Evolutionary conservation across 2,888 invertebrate genomes (phyloP), one percentile per base, ranked within the genome.

Genomic region (Diogma glabrata): DNA sequence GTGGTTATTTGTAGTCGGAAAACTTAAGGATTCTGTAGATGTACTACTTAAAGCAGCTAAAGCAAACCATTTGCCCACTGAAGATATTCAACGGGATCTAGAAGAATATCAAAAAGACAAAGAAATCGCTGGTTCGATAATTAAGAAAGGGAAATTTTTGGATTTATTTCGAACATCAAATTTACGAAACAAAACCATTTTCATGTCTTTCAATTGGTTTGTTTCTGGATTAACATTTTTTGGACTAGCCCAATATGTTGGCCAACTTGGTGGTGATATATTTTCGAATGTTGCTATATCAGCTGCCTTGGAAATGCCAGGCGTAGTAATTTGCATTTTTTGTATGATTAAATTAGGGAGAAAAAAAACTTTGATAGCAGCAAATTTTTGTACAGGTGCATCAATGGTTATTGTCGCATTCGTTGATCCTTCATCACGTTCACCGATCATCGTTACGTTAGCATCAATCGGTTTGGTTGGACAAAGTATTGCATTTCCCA

Each of bases 151-250:
- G 1, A 78, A 74, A 0, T 64, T 85, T 47, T 3, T 80, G 0
- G 85, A 82, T 57, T 66, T 88, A 20, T 77, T 87, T 60, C 74
- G 79, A 10, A 83, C 83, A 0, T 81, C 82, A 0, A 78, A 79
- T 50, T 72, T 88, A 67, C 73, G 87, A 24, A 63, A 73, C 24
- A 84, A 85, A 60, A 86, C 87, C 0, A 61, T 87, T 3, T 80
- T 79, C 36, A 83, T 87, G 61, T 79, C 81, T 59, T 83, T 81
- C 65, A 83, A 84, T 63, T 90, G 89, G 92, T 74, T 86, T 51
- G 85, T 87, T 2, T 86, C 88, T 53, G 89, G 90, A 3, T 75
- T 92, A 63, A 85, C 88, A 57, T 88, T 91, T 70, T 94, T 88
- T 62, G 91, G 91, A 0, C 81, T 91, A n/a, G 83, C 87, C 1